Conservation (phyloP, 2,888 invertebrate genomes). For the Eupithecia inturbata region DNA sequence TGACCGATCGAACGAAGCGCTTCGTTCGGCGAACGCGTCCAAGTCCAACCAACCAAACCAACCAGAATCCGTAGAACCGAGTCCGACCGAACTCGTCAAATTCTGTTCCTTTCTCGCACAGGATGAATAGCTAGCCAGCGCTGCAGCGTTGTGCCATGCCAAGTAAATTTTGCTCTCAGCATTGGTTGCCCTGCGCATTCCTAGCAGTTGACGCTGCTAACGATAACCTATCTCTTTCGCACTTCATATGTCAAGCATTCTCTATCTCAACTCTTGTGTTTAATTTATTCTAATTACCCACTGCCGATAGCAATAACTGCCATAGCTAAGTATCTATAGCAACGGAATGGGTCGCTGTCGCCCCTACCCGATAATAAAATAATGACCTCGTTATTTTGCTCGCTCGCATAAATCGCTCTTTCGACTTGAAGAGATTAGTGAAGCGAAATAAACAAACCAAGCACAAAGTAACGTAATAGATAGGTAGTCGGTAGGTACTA, state of each 20-base stretch:
- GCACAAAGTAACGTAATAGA: background rate
- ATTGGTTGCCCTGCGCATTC: conserved; percentile 72
- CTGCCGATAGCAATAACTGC: conserved; percentile 15
- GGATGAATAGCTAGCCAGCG: conserved; percentile 48
- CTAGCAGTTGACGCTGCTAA: conserved; percentile 59
- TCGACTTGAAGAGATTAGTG: background rate
- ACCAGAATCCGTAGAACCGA: conserved; percentile 24
- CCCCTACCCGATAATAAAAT: background rate
- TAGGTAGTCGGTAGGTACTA: no score
- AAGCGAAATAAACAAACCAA: background rate
- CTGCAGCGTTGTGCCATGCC: conserved; percentile 52
- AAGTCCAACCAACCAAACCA: conserved; percentile 29
- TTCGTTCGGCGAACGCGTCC: conserved; percentile 46
- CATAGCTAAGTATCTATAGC: conserved; percentile 10
- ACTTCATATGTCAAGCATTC: conserved; percentile 40
- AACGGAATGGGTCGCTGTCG: conserved; percentile 30
- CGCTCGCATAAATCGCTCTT: background rate
- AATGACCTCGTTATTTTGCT: conserved; percentile 11
- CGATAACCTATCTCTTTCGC: conserved; percentile 56
- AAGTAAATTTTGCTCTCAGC: conserved; percentile 70
- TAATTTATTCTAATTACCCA: conserved; percentile 5
- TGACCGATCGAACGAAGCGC: conserved; percentile 34
- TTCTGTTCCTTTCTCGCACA: conserved; percentile 71
- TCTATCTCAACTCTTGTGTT: conserved; percentile 47
- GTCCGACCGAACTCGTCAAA: conserved; percentile 52